phyloP scores from a whole-genome alignment of 2,888 invertebrate species.

The Eilema caniola region DNA sequence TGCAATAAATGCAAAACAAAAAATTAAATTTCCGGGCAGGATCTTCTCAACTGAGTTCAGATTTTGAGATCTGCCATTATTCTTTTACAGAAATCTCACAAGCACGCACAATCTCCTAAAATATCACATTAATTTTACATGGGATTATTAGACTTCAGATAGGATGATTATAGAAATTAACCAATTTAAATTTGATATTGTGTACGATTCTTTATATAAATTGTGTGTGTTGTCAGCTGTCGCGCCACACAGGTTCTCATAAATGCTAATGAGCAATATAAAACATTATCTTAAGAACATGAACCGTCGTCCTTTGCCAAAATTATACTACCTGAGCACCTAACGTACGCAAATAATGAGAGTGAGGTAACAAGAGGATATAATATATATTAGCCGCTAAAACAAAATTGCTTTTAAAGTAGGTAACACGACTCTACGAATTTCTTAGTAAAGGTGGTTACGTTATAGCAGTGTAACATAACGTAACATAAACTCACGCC shows the following conservation, averaged over 20 bases:
- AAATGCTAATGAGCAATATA: constrained; percentile 1
- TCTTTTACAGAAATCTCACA: no score
- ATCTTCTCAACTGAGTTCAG: no score
- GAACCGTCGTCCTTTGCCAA: neutral
- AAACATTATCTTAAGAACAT: constrained; percentile 7
- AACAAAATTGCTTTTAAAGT: constrained; percentile 37
- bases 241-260: neutral
- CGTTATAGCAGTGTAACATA: no score
- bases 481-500: no score
- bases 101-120: neutral
- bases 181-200: neutral
- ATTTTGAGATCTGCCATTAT: no score
- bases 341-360: constrained; percentile 36
- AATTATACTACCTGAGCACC: constrained; percentile 36
- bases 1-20: no score
- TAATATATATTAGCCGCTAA: constrained; percentile 9
- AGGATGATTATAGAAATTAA: neutral
- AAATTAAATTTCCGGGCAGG: no score
- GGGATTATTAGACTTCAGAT: neutral
- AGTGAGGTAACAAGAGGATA: constrained; percentile 13
- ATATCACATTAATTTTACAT: no score
- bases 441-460: constrained; percentile 7
- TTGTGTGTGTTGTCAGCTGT: neutral
- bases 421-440: constrained; percentile 19
- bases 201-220: neutral